Conservation (phyloP, 2,113 vertebrate genomes). For the Petromus typicus region DNA sequence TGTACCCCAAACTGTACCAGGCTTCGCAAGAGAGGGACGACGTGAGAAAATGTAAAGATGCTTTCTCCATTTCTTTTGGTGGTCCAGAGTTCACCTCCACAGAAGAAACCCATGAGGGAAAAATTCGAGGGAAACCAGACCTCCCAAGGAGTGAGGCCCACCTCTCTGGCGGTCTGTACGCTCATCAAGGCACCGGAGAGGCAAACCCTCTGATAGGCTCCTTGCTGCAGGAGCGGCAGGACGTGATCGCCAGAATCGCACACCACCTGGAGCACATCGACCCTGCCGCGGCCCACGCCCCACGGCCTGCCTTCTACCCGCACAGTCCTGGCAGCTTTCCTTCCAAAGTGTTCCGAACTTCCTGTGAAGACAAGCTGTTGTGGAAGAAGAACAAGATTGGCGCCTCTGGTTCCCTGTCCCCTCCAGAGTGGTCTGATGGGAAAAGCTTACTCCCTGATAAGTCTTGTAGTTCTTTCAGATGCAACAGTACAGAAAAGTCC, state of each 20-base stretch:
- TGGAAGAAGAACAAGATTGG: conserved; percentile 91
- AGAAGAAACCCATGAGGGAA: conserved; percentile 86
- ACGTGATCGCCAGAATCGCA: conserved; percentile 97
- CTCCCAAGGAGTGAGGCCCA: conserved; percentile 62
- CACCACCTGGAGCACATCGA: conserved; percentile 96
- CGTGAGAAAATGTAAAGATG: conserved; percentile 92
- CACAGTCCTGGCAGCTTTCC: conserved; percentile 82
- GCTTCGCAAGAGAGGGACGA: conserved; percentile 87
- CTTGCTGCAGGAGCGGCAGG: conserved; percentile 96
- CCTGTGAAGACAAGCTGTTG: conserved; percentile 88
- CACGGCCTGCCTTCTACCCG: conserved; percentile 87
- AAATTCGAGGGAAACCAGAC: conserved; percentile 78
- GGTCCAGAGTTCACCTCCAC: conserved; percentile 72
- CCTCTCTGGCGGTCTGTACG: conserved; percentile 81
- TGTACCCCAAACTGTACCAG: conserved; percentile 89
- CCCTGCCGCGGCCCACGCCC: conserved; percentile 89
- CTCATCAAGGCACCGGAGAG: conserved; percentile 86
- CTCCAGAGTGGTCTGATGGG: conserved; percentile 80
- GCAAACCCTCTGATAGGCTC: conserved; percentile 95
- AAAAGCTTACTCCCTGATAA: conserved; percentile 87
- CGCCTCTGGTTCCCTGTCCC: conserved; percentile 68
- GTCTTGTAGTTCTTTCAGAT: conserved; percentile 85
- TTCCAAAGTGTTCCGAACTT: conserved; percentile 91
- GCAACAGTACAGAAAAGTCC: conserved; percentile 84
- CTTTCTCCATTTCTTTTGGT: conserved; percentile 68